Percentiles rank a stretch among this genome's conserved stretches.
These are phyloP conservation scores for Herpetotheres cachinnans DNA, from an alignment of 2,113 vertebrate species.

Conservation along the genomic window DNA sequence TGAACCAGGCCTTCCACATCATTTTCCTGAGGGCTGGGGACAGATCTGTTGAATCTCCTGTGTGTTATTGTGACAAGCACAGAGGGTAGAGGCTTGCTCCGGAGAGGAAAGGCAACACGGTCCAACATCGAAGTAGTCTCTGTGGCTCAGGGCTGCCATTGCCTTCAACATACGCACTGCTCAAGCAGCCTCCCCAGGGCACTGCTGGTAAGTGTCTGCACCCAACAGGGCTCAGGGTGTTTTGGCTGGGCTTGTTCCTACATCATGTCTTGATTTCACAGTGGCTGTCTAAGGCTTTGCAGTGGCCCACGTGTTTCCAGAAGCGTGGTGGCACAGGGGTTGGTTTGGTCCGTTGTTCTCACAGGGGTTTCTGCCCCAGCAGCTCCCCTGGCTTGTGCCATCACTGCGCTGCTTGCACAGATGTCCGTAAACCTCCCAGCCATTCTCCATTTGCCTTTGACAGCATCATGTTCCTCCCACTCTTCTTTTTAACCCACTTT, in stretches of 20 bases:
- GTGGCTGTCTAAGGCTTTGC: background rate
- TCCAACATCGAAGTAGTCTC: background rate
- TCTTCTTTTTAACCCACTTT: background rate
- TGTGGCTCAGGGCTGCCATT: background rate
- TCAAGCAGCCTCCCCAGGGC: background rate
- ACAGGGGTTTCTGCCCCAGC: background rate
- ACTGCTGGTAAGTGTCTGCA: background rate
- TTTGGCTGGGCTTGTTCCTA: background rate
- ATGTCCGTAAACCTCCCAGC: background rate
- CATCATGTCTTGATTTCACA: background rate
- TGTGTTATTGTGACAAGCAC: background rate
- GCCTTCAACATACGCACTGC: rapidly evolving
- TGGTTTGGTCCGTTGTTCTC: background rate
- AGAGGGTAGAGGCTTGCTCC: background rate
- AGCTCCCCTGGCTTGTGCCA: rapidly evolving
- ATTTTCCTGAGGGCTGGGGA: background rate
- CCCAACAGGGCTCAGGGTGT: background rate
- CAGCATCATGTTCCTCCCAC: background rate
- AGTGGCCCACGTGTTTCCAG: background rate
- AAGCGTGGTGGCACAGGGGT: background rate
- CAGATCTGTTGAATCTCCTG: background rate
- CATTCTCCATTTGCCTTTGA: background rate
- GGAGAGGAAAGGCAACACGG: background rate
- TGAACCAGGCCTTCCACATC: background rate
- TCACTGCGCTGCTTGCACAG: background rate